phyloP scores from a whole-genome alignment of 2,113 vertebrate genomes.

The Hydrolagus affinis region DNA sequence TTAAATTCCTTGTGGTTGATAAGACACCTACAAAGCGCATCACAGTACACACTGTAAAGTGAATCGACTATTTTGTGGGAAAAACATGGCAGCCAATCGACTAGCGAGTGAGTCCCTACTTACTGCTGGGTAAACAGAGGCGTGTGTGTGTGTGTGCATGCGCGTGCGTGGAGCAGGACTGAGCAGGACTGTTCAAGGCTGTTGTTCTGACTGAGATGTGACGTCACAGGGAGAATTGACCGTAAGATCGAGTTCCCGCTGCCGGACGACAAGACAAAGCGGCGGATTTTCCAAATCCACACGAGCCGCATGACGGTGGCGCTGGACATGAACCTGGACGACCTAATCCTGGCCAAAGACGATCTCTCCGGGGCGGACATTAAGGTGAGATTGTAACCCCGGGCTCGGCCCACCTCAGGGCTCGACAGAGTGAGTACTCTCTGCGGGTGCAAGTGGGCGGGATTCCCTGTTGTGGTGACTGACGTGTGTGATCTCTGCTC shows the following conservation, averaged over 20 bases:
- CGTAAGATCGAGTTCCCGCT: conserved; percentile 95
- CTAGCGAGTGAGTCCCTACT: too few relatives aligned
- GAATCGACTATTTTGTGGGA: too few relatives aligned
- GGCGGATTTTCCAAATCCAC: conserved; percentile 94
- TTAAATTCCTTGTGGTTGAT: too few relatives aligned
- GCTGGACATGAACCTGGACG: conserved; percentile 83
- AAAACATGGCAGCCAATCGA: too few relatives aligned
- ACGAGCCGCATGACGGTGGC: conserved; percentile 92
- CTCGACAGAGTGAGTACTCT: too few relatives aligned
- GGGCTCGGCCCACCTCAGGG: neutral
- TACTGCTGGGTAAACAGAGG: too few relatives aligned
- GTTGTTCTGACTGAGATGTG: neutral
- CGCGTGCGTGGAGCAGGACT: too few relatives aligned
- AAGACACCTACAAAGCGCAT: too few relatives aligned
- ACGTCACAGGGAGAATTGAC: conserved; percentile 79
- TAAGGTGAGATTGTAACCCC: conserved; percentile 61
- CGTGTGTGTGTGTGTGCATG: too few relatives aligned
- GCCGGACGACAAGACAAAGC: conserved; percentile 94
- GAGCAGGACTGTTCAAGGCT: neutral
- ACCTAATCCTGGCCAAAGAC: conserved; percentile 92
- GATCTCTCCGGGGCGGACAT: conserved; percentile 95
- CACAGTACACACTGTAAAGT: too few relatives aligned
- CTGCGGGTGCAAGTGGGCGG: too few relatives aligned
- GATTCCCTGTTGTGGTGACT: neutral
- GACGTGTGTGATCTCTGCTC: neutral